These are phyloP conservation scores for Penaeus chinensis DNA, from an alignment of 1,140 invertebrate genomes.

Conservation along the genomic window DNA sequence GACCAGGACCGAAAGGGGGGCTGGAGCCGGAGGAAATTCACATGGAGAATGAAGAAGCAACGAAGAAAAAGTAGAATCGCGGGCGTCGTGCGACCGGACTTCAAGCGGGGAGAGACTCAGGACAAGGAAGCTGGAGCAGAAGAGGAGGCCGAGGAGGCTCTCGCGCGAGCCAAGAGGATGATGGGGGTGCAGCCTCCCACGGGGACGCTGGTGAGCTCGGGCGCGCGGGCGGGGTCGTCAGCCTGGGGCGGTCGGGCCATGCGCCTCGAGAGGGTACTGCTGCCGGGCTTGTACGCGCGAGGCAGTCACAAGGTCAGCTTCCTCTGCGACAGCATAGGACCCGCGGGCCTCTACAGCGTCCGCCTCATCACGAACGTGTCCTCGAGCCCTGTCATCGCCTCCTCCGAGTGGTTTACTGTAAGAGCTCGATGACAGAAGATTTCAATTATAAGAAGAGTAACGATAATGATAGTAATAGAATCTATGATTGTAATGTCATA, in stretches of 20 bases:
- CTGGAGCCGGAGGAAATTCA: neutral
- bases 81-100: too few relatives aligned
- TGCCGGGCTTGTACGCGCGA: neutral
- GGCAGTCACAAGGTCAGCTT: neutral
- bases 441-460: neutral
- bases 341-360: constrained; percentile 30
- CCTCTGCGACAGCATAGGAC: constrained; percentile 27
- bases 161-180: neutral
- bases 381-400: constrained; percentile 2
- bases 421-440: neutral
- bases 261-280: neutral
- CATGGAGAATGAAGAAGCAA: neutral
- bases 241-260: constrained; percentile 27
- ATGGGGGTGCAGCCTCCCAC: neutral
- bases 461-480: too few relatives aligned
- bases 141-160: neutral
- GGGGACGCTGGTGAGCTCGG: neutral
- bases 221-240: neutral
- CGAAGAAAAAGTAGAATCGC: neutral
- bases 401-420: constrained; percentile 33
- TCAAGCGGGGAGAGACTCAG: too few relatives aligned
- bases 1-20: neutral
- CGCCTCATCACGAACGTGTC: constrained; percentile 8
- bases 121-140: too few relatives aligned
- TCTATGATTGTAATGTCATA: too few relatives aligned